Base-by-base conservation (phyloP, 2,113 vertebrate species). In the Sylvilagus bachmani region DNA sequence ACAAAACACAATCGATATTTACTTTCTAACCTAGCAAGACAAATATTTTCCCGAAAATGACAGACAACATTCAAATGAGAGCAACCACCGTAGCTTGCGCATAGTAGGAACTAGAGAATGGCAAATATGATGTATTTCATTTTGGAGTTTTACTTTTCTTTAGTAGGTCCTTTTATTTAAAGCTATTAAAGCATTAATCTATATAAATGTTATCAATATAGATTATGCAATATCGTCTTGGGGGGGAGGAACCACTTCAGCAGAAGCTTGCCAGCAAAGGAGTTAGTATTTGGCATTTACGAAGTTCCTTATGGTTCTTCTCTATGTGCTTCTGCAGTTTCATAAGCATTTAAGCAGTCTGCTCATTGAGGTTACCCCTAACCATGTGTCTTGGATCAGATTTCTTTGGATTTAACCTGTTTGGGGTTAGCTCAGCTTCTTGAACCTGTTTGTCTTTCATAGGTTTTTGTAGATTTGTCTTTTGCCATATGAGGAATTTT, bases 281-380 rank as follows among this genome's bases (percentile, higher is more conserved):
- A 22, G 98, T 98, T 5, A 98, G 97, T 0, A 98, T 98, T 98
- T 99, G 99, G 88, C 99, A 97, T 0, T 98, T 98, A 87, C 98
- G 98, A 91, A 99, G 96, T 90, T 99, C 98, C 97, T 99, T 98
- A 61, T 99, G 98, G 31, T 99, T 98, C 7, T 98, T 99, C 97
- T 99, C 98, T 99, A 99, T 99, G 95, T 99, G 98, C 69, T 99
- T 98, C 90, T 99, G 99, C 89, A 99, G 95, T n/a, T 98, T 96
- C 73, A 98, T 97, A 94, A 99, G 97, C 0, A 98, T 98, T 25
- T 98, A 95, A 0, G 99, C 98, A 0, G 99, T 99, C 97, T 99
- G 98, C 87, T 99, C 98, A 1, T 98, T 98, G 92, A 99, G 98
- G 96, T 96, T 99, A 5, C 97, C 97, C 8, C 94, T 91, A 10